phyloP scores from a whole-genome alignment of 2,797 vertebrate species.

The Malacoctenus gilli region DNA sequence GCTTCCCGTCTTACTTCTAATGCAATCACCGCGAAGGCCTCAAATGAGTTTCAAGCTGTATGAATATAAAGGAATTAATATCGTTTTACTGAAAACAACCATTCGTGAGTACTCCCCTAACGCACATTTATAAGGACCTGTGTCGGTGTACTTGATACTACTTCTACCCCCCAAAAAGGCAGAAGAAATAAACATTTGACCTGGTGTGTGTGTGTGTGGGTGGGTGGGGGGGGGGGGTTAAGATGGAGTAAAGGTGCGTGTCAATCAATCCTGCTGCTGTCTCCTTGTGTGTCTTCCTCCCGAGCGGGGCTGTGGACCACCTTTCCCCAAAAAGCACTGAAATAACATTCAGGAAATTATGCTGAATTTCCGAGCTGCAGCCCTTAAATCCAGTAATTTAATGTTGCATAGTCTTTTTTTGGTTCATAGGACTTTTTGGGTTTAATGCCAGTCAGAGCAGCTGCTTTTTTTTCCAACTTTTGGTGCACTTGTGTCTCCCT shows the following conservation, averaged over 20 bases:
- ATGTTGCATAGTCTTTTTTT: no score
- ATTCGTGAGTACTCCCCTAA: slow-evolving; percentile 23
- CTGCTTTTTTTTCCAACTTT: no score
- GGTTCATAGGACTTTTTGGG: no score
- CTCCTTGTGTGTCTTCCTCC: slow-evolving; percentile 9
- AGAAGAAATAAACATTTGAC: slow-evolving; percentile 56
- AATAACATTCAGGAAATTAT: no score
- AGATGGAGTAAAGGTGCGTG: slow-evolving; percentile 12
- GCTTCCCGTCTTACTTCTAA: slow-evolving; percentile 35
- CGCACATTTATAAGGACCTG: slow-evolving; percentile 31
- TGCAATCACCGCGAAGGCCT: slow-evolving; percentile 3
- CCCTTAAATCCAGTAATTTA: no score
- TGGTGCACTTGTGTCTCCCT: no score
- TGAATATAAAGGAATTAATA: slow-evolving; percentile 37
- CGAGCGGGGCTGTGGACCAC: no score
- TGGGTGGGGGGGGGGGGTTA: slow-evolving; percentile 2
- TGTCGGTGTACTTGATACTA: slow-evolving; percentile 34
- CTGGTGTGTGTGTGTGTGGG: no score
- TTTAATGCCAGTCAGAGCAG: no score
- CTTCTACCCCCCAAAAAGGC: slow-evolving; percentile 40
- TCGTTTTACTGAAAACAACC: slow-evolving; percentile 44
- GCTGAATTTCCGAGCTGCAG: no score
- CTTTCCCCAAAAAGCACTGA: no score
- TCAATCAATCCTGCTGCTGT: slow-evolving; percentile 15
- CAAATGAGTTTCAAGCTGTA: slow-evolving; percentile 6